Conservation (phyloP, 2,113 vertebrate genomes). For the Mus pahari region DNA sequence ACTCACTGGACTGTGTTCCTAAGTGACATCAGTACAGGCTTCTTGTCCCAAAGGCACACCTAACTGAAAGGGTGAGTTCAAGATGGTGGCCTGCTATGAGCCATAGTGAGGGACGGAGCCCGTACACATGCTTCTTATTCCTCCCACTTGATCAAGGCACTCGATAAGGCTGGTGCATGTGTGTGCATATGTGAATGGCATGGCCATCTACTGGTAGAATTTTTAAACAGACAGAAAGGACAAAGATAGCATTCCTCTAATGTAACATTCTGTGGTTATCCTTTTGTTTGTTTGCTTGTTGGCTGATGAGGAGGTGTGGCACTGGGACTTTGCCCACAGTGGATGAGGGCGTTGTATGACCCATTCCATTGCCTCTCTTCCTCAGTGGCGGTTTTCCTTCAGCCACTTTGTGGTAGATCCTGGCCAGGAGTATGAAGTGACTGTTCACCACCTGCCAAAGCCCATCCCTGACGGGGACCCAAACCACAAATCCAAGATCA, state of each 20-base stretch:
- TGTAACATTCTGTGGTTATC: not conserved
- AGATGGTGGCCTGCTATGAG: no score
- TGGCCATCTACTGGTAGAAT: not conserved
- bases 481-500: slow-evolving; percentile 78
- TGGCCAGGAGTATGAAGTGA: slow-evolving; percentile 86
- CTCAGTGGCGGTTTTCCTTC: slow-evolving; percentile 88
- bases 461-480: slow-evolving; percentile 82
- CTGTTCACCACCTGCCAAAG: slow-evolving; percentile 88
- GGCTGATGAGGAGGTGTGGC: not conserved
- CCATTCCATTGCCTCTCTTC: not conserved
- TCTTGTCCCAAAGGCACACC: not conserved
- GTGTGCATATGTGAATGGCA: not conserved
- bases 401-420: slow-evolving; percentile 88
- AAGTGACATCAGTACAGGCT: not conserved
- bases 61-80: not conserved
- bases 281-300: not conserved
- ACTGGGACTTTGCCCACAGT: not conserved
- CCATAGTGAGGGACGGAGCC: no score
- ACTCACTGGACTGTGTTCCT: rapidly evolving
- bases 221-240: not conserved
- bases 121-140: not conserved
- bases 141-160: not conserved
- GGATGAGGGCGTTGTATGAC: not conserved
- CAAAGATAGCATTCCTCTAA: not conserved
- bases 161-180: not conserved